These are phyloP conservation scores for Platycnemis pennipes DNA, from an alignment of 2,888 invertebrate genomes.

Conservation along the genomic window DNA sequence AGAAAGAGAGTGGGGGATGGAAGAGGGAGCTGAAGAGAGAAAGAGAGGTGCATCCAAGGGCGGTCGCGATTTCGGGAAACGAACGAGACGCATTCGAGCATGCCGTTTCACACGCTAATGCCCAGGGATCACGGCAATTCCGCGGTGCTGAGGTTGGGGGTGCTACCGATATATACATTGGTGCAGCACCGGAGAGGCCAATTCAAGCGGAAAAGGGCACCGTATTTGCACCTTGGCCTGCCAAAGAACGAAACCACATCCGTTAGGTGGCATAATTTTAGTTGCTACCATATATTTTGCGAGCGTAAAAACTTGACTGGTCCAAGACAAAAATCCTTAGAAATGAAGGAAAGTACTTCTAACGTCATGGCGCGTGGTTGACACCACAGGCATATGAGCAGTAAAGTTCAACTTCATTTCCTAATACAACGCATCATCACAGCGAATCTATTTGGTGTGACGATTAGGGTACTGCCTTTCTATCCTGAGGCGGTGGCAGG, in stretches of 20 bases:
- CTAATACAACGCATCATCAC: too few species aligned
- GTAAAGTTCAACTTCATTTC: too few species aligned
- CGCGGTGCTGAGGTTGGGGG: neutral
- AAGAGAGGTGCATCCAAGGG: neutral
- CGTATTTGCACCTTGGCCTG: neutral
- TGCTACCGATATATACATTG: neutral
- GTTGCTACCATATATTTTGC: neutral
- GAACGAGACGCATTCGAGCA: neutral
- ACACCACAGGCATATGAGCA: too few species aligned
- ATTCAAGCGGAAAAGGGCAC: constrained; percentile 18
- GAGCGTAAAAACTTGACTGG: too few species aligned
- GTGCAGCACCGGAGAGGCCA: neutral
- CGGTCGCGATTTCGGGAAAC: neutral
- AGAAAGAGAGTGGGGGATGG: too few species aligned
- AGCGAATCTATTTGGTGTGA: too few species aligned
- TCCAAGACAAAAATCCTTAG: too few species aligned
- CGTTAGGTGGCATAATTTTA: neutral
- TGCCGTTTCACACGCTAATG: neutral
- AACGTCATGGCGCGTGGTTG: too few species aligned
- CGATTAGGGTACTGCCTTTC: too few species aligned
- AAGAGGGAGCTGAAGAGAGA: neutral
- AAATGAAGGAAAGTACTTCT: too few species aligned
- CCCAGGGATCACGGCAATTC: neutral
- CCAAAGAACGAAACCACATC: neutral
- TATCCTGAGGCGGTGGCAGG: too few species aligned